These are phyloP conservation scores for Tenthredo livida DNA, from an alignment of 2,888 invertebrate genomes.

Conservation along the genomic window DNA sequence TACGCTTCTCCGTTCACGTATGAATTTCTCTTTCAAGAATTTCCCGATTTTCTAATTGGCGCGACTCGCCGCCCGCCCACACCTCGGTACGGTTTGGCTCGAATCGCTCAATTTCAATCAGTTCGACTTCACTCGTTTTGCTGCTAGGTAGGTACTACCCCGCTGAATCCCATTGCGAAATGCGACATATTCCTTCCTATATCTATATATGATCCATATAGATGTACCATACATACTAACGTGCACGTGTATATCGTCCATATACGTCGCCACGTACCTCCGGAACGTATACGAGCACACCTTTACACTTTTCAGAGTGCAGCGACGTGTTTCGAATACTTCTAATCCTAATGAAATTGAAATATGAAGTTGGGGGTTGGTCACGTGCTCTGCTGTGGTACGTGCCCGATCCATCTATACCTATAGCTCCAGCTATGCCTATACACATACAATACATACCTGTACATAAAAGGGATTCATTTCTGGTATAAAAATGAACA, in stretches of 20 bases:
- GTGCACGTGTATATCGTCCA: neutral
- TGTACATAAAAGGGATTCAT: neutral
- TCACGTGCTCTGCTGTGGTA: slow-evolving; percentile 33
- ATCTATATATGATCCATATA: neutral
- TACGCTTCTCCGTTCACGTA: neutral
- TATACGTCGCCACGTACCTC: slow-evolving; percentile 27
- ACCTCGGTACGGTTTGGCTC: slow-evolving; percentile 6
- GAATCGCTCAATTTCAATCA: slow-evolving; percentile 53
- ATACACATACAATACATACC: neutral
- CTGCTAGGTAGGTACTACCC: neutral
- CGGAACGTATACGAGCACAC: slow-evolving; percentile 23
- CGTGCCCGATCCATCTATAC: slow-evolving; percentile 33
- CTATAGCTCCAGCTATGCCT: neutral
- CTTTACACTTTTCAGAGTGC: slow-evolving; percentile 45
- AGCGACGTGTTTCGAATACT: slow-evolving; percentile 49
- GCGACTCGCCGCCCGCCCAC: neutral
- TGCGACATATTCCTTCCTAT: slow-evolving; percentile 3
- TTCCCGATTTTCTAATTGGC: slow-evolving; percentile 12
- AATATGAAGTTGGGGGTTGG: slow-evolving; percentile 46
- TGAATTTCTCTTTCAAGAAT: slow-evolving; percentile 1
- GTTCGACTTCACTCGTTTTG: slow-evolving; percentile 43
- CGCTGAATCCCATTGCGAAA: slow-evolving; percentile 4
- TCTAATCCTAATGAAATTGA: slow-evolving; percentile 49
- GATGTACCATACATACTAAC: neutral
- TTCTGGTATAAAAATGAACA: neutral